Evolutionary conservation across 1,140 invertebrate species (phyloP).

Genomic region (Euura saliciscinereae): DNA sequence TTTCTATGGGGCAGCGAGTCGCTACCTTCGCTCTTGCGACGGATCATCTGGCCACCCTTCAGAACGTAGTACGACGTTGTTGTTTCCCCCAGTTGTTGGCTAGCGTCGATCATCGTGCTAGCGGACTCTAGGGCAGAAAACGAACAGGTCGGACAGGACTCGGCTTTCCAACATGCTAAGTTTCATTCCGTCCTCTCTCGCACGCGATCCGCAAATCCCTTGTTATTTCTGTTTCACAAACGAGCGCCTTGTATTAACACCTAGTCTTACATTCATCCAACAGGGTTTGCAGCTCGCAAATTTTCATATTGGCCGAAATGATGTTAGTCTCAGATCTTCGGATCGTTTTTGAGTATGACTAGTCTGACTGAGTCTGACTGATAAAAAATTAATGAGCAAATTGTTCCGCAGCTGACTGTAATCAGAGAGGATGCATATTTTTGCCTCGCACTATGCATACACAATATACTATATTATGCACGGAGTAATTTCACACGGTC

Average conservation of each 20-base stretch:
- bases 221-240: constrained; percentile 5
- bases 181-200: constrained; percentile 3
- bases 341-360: no score
- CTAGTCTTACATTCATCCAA: neutral
- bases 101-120: constrained; percentile 45
- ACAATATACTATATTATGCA: no score
- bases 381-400: no score
- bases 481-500: no score
- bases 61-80: constrained; percentile 34
- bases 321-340: no score
- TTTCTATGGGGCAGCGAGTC: constrained; percentile 46
- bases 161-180: constrained; percentile 7
- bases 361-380: no score
- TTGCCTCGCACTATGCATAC: no score
- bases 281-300: neutral
- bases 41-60: constrained; percentile 36
- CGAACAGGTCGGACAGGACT: constrained; percentile 12
- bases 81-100: neutral
- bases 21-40: constrained; percentile 62
- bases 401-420: no score
- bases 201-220: neutral
- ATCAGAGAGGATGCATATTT: no score
- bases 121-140: constrained; percentile 48
- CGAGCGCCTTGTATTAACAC: neutral
- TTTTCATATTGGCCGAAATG: no score